Conservation (phyloP, 2,113 vertebrate species). For the Willisornis vidua region DNA sequence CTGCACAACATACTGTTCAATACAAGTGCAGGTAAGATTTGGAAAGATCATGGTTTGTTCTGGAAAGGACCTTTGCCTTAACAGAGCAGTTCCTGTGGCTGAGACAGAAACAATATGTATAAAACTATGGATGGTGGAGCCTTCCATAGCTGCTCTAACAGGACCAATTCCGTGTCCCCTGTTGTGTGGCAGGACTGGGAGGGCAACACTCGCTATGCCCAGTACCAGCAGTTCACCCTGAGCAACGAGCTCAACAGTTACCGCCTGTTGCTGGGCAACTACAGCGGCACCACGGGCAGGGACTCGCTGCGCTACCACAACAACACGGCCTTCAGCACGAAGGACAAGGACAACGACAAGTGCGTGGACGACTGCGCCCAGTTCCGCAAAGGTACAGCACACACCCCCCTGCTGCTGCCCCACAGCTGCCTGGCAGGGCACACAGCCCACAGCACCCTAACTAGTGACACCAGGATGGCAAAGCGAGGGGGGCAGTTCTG, state of each 20-base stretch:
- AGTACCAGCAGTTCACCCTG: slow-evolving; percentile 87
- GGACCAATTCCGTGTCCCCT: neutral
- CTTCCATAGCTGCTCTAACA: rapidly evolving
- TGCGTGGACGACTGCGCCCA: slow-evolving; percentile 91
- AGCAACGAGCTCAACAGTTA: slow-evolving; percentile 92
- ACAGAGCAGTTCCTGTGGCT: neutral
- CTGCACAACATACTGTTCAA: neutral
- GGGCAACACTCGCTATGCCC: slow-evolving; percentile 81
- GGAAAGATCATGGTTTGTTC: neutral
- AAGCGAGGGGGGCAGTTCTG: neutral
- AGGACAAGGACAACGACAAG: slow-evolving; percentile 97
- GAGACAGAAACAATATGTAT: neutral
- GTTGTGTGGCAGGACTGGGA: slow-evolving; percentile 87
- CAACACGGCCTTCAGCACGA: slow-evolving; percentile 98
- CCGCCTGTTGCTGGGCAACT: slow-evolving; percentile 88
- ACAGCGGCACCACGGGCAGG: slow-evolving; percentile 82
- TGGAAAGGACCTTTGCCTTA: neutral
- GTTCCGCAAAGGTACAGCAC: slow-evolving; percentile 85
- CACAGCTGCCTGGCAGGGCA: rapidly evolving
- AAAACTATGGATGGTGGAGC: neutral
- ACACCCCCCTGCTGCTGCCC: neutral
- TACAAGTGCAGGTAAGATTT: neutral
- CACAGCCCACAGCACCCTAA: neutral
- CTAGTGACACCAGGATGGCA: neutral
- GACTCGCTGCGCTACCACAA: slow-evolving; percentile 95